Evolutionary conservation across 2,888 invertebrate genomes (phyloP), one percentile per base, ranked within the genome.

Genomic region (Pyrochroa serraticornis): DNA sequence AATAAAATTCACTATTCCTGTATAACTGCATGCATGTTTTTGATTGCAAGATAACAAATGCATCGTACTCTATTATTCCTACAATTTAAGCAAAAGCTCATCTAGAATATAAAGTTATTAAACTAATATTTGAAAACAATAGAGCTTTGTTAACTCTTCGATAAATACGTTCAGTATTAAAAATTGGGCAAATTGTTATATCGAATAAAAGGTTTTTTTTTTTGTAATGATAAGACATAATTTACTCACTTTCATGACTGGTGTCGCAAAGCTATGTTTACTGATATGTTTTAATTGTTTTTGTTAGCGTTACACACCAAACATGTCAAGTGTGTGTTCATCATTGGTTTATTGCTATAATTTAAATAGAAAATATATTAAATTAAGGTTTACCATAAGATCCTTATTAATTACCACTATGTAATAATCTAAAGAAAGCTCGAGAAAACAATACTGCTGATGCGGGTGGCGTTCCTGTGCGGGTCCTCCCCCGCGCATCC

Each of bases 261-360:
- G 68, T 69, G 66, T 69, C 43, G 61, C 62, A 64, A 65, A 67
- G 68, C 67, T 66, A 65, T 66, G 57, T 22, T 68, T 69, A 71
- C 66, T 75, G 74, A 75, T 75, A 75, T 75, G 75, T 75, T 70
- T 73, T 51, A 63, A 60, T 64, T 59, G 38, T 66, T 62, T 62
- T 60, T 61, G 54, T 64, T 58, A 63, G 61, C 60, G 51, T 60
- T 62, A 65, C 67, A 63, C 67, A 66, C 64, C 66, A 67, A 65
- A 64, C 68, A 66, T 63, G 69, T 58, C 54, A 67, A 63, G 62
- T 62, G 50, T 47, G 41, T 14, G 32, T 55, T 57, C 54, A 42
- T 60, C 66, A 74, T 77, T 76, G 76, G 77, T 76, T 78, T 77
- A 78, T 78, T 77, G 77, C 77, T 78, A 77, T 75, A 71, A 70